Evolutionary conservation across 2,113 vertebrate genomes (phyloP), one percentile per base, ranked within the genome.

Genomic region (Lepidothrix coronata): DNA sequence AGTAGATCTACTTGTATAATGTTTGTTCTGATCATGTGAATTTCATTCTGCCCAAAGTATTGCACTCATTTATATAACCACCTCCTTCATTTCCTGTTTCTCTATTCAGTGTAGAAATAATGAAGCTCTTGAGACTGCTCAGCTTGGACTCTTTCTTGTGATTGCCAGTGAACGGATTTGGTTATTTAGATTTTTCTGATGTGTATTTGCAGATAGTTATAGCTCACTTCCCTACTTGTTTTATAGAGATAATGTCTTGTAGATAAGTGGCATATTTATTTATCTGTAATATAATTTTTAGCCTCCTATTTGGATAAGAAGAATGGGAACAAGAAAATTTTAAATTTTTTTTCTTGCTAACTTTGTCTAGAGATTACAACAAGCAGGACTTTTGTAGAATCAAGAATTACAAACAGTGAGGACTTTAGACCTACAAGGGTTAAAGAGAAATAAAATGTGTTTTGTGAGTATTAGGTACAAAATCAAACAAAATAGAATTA

Each of bases 1-100:
- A 97, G 52, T 95, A 89, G 65, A 72, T 83, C 39, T 89, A 87
- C 89, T 97, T 95, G 96, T 97, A 96, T 95, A 97, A 95, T 89
- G n/a, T 82, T 93, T 85, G 33, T 66, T 54, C 80, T 93, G 55
- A 89, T 91, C 84, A 92, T 87, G 67, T 1, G 46, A 94, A 91
- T 87, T 85, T 92, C 24, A 81, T 97, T 92, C 73, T 95, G 75
- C 90, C 89, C 93, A 72, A 89, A 94, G 91, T 74, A 93, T 93
- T 92, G 33, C 48, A 1, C 52, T 91, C 94, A 85, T 93, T 96
- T 96, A 95, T 96, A 85, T 95, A 97, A 96, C 74, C 88, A 91
- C 5, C 27, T 20, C 52, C 59, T 93, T 96, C 39, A 48, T 95
- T 96, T 97, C 96, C 95, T 96, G 89, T 96, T 90, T 86, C 93